Percentiles rank a stretch among this genome's conserved stretches.
These are phyloP conservation scores for Spatula versicolor DNA, from an alignment of 2,797 vertebrate genomes.

Conservation along the genomic window DNA sequence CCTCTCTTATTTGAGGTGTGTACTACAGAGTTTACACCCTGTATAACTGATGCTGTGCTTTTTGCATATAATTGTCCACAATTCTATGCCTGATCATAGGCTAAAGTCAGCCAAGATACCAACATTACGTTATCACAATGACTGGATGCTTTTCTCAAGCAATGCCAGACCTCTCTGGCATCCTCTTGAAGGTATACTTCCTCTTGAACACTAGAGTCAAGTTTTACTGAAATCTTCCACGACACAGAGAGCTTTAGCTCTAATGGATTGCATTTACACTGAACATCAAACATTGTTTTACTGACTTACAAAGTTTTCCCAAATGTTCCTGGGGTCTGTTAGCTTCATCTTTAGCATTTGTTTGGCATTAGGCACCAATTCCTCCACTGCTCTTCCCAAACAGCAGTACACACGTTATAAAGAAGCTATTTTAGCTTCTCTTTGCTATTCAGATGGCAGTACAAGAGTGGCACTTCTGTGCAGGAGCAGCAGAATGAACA, in stretches of 20 bases:
- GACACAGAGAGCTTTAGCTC: background rate
- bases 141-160: background rate
- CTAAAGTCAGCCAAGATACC: background rate
- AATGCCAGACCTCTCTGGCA: background rate
- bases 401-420: background rate
- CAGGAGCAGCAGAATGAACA: background rate
- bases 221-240: background rate
- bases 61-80: background rate
- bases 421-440: background rate
- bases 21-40: background rate
- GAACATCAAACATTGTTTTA: background rate
- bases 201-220: background rate
- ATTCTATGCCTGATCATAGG: background rate
- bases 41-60: background rate
- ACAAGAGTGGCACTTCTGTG: background rate
- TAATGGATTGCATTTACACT: background rate
- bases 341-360: background rate
- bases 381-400: background rate
- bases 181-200: background rate
- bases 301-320: background rate
- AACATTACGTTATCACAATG: background rate
- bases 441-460: background rate
- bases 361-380: background rate
- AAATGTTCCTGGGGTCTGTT: background rate
- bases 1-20: background rate